Conservation (phyloP, 2,888 invertebrate species). For the Crossocerus cetratus region DNA sequence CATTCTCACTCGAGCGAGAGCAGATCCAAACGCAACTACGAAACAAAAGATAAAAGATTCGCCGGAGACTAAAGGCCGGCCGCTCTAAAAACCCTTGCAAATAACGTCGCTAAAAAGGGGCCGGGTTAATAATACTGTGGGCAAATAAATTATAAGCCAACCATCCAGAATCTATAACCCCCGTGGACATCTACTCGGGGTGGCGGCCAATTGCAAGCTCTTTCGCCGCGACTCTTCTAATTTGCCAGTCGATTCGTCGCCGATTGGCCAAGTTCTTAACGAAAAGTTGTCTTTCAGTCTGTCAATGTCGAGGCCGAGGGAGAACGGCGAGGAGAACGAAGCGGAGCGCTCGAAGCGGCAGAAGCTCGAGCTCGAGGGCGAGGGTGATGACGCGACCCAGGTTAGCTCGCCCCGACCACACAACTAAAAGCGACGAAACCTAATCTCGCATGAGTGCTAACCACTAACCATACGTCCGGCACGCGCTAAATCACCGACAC, state of each 20-base stretch:
- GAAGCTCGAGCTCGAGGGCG: conserved; percentile 74
- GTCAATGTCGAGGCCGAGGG: conserved; percentile 70
- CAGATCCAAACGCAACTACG: background rate
- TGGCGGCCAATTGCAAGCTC: no score
- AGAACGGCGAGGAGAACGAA: conserved; percentile 71
- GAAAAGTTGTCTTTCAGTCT: conserved; percentile 60
- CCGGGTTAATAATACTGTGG: background rate
- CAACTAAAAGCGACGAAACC: conserved; percentile 56
- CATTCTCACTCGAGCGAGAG: background rate
- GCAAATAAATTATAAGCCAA: no score
- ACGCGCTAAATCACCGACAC: conserved; percentile 61
- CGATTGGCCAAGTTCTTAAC: no score
- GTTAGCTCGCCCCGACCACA: conserved; percentile 72
- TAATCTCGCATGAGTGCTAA: conserved; percentile 67
- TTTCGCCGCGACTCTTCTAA: background rate
- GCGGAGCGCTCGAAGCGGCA: conserved; percentile 72
- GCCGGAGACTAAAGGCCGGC: background rate
- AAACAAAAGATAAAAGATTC: background rate
- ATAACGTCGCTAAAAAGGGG: background rate
- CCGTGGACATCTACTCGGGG: no score
- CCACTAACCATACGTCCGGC: conserved; percentile 63
- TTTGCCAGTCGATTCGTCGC: no score
- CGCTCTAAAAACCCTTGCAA: background rate
- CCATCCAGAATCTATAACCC: no score
- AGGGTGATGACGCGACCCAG: conserved; percentile 75